Percentiles rank a stretch among this genome's conserved stretches.
These are phyloP conservation scores for Theocolax elegans DNA, from an alignment of 1,140 invertebrate genomes.

Conservation along the genomic window DNA sequence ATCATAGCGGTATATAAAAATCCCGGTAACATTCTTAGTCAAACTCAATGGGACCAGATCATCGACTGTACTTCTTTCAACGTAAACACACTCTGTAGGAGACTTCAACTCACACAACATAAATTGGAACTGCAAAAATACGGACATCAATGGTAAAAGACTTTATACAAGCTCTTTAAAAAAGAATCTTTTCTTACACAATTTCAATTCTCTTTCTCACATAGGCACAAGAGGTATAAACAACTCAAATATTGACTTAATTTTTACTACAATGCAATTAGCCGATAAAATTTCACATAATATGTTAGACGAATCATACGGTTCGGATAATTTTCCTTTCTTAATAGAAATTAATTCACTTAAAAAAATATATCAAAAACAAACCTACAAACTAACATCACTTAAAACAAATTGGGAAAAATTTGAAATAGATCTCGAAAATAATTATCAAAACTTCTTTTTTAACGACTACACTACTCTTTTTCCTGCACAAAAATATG, in stretches of 20 bases:
- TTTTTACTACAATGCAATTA: not conserved
- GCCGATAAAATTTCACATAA: not conserved
- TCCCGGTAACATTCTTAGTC: not conserved
- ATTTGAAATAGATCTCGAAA: not conserved
- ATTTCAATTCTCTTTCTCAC: not conserved
- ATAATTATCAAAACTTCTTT: not conserved
- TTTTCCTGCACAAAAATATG: not conserved
- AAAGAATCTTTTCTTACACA: not conserved
- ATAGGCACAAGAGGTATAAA: not conserved
- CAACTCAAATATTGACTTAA: constrained; percentile 1
- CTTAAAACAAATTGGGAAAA: not conserved
- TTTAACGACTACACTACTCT: not conserved
- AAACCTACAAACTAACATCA: not conserved
- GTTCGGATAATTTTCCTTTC: constrained; percentile 7
- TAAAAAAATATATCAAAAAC: not conserved
- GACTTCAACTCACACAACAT: constrained; percentile 35
- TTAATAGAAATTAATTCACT: not conserved
- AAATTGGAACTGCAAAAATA: constrained; percentile 16
- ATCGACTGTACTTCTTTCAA: not conserved
- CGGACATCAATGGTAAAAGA: not conserved
- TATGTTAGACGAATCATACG: not conserved
- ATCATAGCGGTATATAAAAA: constrained; percentile 1
- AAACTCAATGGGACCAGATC: not conserved
- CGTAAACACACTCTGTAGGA: not conserved
- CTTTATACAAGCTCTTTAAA: not conserved